Conservation (phyloP, 2,797 vertebrate species). For the Sarcoramphus papa region DNA sequence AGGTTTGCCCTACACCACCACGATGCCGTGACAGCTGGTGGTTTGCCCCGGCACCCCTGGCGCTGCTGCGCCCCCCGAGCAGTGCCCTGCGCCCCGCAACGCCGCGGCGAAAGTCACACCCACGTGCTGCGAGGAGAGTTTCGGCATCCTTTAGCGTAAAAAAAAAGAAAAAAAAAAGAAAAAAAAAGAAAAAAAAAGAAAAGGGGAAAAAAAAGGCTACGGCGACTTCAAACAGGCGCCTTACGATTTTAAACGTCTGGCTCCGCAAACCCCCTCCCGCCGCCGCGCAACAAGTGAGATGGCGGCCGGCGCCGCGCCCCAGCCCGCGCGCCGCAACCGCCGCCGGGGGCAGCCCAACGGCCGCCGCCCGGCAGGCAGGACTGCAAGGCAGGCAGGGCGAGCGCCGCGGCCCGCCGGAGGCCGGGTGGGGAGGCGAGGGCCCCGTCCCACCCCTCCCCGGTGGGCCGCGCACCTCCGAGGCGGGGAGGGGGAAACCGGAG, state of each 20-base stretch:
- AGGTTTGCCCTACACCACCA: not conserved
- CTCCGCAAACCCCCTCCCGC: not conserved
- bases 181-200: too few species aligned
- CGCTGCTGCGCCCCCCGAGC: not conserved
- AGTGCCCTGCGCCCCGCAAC: not conserved
- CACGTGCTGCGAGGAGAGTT: accelerated
- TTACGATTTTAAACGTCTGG: not conserved
- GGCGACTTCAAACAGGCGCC: too few species aligned
- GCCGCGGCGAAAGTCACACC: not conserved
- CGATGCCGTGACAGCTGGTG: not conserved
- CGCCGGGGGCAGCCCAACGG: not conserved
- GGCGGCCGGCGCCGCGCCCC: not conserved
- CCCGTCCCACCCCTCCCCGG: too few species aligned
- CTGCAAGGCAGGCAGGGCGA: not conserved
- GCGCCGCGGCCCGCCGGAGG: not conserved
- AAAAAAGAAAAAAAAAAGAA: accelerated
- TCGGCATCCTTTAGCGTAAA: too few species aligned
- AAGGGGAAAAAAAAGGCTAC: too few species aligned
- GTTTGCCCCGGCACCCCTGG: not conserved
- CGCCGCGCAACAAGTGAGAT: not conserved
- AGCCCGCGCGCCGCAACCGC: not conserved
- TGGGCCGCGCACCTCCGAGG: not conserved
- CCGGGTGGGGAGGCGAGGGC: not conserved
- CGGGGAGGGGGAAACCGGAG: too few species aligned
- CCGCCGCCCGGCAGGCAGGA: not conserved